Evolutionary conservation across 2,888 invertebrate genomes (phyloP).

Genomic region (Myathropa florea): DNA sequence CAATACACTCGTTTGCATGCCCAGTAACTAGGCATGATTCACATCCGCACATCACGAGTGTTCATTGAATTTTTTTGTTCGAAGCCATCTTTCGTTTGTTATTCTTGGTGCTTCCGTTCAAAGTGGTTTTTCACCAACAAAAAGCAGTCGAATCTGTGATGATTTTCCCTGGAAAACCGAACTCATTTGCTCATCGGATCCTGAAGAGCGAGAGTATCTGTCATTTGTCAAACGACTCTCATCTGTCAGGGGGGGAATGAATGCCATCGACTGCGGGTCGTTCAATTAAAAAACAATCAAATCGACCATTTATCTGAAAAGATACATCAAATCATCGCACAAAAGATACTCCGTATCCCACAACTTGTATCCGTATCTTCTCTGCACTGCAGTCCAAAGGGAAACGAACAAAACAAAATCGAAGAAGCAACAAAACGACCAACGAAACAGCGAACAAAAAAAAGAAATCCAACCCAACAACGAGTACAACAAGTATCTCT

Average conservation of each 20-base stretch:
- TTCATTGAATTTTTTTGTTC: no score
- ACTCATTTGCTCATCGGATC: background rate
- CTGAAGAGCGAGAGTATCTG: background rate
- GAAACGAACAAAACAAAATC: slow-evolving; percentile 4
- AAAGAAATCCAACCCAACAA: slow-evolving; percentile 28
- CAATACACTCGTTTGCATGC: background rate
- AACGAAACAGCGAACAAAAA: slow-evolving; percentile 32
- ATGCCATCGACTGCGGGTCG: background rate
- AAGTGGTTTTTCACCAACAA: background rate
- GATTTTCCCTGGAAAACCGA: background rate
- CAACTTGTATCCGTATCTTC: background rate
- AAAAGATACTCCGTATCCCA: background rate
- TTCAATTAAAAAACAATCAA: slow-evolving; percentile 50
- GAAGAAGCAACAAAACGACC: slow-evolving; percentile 11
- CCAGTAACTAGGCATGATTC: background rate
- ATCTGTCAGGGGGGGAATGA: background rate
- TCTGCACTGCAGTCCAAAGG: slow-evolving; percentile 1
- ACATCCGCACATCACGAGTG: background rate
- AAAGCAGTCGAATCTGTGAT: background rate
- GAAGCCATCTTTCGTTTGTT: background rate
- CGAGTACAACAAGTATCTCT: slow-evolving; percentile 8
- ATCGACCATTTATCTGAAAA: slow-evolving; percentile 28
- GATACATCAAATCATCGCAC: slow-evolving; percentile 20
- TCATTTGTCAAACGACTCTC: background rate
- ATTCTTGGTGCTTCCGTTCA: background rate